Evolutionary conservation across 2,797 vertebrate species (phyloP).

Genomic region (Ibycter americanus): DNA sequence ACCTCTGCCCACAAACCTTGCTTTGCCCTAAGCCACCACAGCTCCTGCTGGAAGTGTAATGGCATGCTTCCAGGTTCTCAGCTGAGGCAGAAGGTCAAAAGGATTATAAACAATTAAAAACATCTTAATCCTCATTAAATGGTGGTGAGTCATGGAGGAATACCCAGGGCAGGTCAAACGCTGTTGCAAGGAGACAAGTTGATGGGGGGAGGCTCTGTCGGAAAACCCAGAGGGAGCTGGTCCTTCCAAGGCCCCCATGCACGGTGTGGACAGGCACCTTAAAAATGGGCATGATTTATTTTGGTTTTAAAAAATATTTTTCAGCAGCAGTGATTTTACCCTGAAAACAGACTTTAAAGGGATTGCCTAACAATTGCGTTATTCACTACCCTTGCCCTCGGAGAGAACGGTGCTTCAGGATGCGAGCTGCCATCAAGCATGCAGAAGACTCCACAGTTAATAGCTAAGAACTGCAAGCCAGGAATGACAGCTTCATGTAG

Average conservation of each 20-base stretch:
- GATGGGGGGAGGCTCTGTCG: background rate
- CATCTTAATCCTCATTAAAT: background rate
- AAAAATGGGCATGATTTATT: background rate
- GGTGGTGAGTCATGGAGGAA: background rate
- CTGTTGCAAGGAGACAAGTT: background rate
- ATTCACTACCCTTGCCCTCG: background rate
- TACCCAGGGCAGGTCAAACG: background rate
- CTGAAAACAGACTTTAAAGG: background rate
- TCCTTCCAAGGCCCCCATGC: background rate
- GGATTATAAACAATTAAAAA: conserved; percentile 27
- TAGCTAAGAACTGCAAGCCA: background rate
- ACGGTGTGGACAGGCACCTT: background rate
- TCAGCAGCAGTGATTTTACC: background rate
- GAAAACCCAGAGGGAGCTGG: background rate
- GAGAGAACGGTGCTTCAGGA: background rate
- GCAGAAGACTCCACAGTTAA: background rate
- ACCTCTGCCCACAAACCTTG: background rate
- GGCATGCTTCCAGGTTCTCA: background rate
- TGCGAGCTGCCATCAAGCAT: background rate
- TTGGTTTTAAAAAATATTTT: background rate
- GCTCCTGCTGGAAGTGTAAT: background rate
- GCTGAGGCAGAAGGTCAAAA: conserved; percentile 9
- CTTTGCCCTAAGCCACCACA: background rate
- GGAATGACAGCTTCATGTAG: background rate
- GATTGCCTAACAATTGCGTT: background rate